phyloP scores from a whole-genome alignment of 2,797 vertebrate genomes.

The Lemur catta region DNA sequence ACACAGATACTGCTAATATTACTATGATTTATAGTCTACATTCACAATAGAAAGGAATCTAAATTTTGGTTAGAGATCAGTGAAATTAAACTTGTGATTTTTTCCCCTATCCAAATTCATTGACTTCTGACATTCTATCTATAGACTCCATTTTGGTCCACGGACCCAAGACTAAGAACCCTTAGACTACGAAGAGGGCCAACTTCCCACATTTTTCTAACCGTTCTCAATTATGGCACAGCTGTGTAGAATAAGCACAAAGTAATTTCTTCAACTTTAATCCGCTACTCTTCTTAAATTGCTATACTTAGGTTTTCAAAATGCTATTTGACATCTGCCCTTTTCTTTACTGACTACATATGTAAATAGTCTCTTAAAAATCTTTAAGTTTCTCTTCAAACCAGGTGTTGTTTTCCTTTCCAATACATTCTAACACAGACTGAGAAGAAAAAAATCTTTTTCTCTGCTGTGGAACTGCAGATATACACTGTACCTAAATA shows the following conservation, averaged over 20 bases:
- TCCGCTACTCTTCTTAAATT: slow-evolving; percentile 58
- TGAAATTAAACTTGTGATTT: background rate
- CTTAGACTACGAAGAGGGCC: background rate
- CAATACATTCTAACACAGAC: slow-evolving; percentile 58
- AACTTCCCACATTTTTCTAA: slow-evolving; percentile 8
- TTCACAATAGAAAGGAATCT: background rate
- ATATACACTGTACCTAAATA: slow-evolving; percentile 50
- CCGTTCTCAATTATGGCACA: background rate
- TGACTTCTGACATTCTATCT: background rate
- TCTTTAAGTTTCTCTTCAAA: slow-evolving; percentile 37
- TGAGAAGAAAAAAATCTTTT: slow-evolving; percentile 5
- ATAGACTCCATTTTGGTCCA: background rate
- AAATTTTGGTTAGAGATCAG: background rate
- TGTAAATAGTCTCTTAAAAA: slow-evolving; percentile 34
- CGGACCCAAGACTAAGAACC: background rate
- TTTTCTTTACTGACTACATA: slow-evolving; percentile 47
- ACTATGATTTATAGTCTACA: background rate
- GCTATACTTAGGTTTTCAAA: slow-evolving; percentile 46
- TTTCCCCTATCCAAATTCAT: background rate
- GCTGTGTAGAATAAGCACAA: background rate
- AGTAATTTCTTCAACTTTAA: slow-evolving; percentile 55
- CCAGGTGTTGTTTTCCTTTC: slow-evolving; percentile 52
- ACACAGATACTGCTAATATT: background rate
- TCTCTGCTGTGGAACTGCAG: background rate
- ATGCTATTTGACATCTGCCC: slow-evolving; percentile 32